These are phyloP conservation scores for Herpailurus yagouaroundi DNA, from an alignment of 2,113 vertebrate species.

Conservation along the genomic window DNA sequence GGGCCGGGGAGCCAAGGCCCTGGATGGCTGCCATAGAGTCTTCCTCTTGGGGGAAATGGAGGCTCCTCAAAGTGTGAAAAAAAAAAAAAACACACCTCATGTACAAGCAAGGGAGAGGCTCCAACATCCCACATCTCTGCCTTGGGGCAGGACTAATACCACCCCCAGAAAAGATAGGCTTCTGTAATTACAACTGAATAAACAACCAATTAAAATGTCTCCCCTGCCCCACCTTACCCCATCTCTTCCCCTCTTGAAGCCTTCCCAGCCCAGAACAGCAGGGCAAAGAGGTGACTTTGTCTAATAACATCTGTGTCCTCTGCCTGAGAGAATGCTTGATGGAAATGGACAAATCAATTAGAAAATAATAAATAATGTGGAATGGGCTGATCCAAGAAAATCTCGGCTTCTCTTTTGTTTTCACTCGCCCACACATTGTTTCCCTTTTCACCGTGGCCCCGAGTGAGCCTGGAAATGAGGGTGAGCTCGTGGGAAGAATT, in stretches of 20 bases:
- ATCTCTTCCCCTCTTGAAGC: neutral
- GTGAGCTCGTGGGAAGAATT: neutral
- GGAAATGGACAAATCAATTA: constrained; percentile 45
- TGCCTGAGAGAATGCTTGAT: constrained; percentile 27
- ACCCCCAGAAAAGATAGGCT: constrained; percentile 61
- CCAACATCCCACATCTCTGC: constrained; percentile 48
- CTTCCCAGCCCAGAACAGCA: neutral
- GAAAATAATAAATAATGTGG: constrained; percentile 23
- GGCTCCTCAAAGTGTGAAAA: constrained; percentile 80
- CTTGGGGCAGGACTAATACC: constrained; percentile 53
- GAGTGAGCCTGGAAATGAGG: neutral
- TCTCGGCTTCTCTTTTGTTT: neutral
- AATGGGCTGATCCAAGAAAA: constrained; percentile 33
- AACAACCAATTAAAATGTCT: constrained; percentile 68
- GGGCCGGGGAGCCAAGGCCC: constrained; percentile 55
- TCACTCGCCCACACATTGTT: constrained; percentile 9
- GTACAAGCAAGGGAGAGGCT: constrained; percentile 39
- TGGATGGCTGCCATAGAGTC: constrained; percentile 72
- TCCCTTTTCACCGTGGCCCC: neutral
- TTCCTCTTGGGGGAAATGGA: constrained; percentile 79
- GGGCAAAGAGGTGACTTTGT: constrained; percentile 44
- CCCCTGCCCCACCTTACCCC: neutral
- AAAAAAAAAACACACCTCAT: neutral
- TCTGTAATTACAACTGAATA: constrained; percentile 61
- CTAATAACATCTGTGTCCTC: constrained; percentile 43